Evolutionary conservation across 2,113 vertebrate species (phyloP).

Genomic region (Mastomys natalensis): DNA sequence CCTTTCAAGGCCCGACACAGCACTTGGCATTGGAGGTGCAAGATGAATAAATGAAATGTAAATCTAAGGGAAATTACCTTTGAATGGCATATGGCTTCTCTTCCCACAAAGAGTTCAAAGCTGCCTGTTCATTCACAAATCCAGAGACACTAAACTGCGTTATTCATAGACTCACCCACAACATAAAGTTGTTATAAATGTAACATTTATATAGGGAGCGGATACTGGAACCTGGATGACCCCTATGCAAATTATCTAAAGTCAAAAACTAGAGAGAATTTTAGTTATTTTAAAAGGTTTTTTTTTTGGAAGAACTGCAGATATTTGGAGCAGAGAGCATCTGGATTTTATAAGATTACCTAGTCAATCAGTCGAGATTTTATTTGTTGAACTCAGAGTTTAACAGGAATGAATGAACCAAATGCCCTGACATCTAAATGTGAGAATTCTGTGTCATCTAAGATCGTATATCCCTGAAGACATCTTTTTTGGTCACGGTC

Average conservation of each 20-base stretch:
- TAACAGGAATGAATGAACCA: slow-evolving; percentile 31
- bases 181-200: slow-evolving; percentile 54
- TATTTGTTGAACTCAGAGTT: slow-evolving; percentile 6
- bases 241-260: neutral
- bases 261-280: neutral
- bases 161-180: neutral
- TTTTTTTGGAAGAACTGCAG: neutral
- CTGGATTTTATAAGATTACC: slow-evolving; percentile 32
- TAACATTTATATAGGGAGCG: slow-evolving; percentile 8
- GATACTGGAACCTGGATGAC: neutral
- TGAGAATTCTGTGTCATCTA: slow-evolving; percentile 3
- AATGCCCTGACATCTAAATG: neutral
- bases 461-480: slow-evolving; percentile 17
- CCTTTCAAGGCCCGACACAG: slow-evolving; percentile 59
- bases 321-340: slow-evolving; percentile 17
- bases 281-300: neutral
- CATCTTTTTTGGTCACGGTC: slow-evolving; percentile 39
- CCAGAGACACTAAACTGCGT: slow-evolving; percentile 30
- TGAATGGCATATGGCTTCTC: slow-evolving; percentile 15
- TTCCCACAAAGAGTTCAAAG: slow-evolving; percentile 41
- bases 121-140: slow-evolving; percentile 74
- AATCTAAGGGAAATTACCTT: slow-evolving; percentile 65
- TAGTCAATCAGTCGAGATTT: slow-evolving; percentile 16
- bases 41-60: slow-evolving; percentile 57
- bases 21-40: slow-evolving; percentile 15